Evolutionary conservation across 2,888 invertebrate genomes (phyloP), one percentile per base, ranked within the genome.

Genomic region (Druceiella hillmani): DNA sequence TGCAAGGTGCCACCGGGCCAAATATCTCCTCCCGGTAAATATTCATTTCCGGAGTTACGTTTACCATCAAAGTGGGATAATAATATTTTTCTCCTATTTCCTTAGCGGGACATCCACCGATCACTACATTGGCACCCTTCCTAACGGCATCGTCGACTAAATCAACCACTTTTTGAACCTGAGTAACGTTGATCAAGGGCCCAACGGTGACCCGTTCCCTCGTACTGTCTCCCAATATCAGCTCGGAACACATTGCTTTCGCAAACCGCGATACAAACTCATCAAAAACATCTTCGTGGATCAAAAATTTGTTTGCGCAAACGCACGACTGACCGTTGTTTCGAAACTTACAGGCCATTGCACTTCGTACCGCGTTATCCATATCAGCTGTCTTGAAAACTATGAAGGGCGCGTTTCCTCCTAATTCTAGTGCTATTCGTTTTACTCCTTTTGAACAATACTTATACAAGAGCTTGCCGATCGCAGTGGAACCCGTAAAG

Each of bases 371-470:
- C 2, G 98, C 95, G 52, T 79, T 73, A 43, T 88, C 82, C 13
- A 99, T 54, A 62, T 98, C 81, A 2, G 98, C 98, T 43, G 86
- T 83, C 38, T 91, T 78, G 56, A 98, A 98, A 4, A 99, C 91
- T 52, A 99, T 92, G 54, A 95, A 95, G 0, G 99, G 95, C 1
- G 98, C 98, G 74, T 99, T 99, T 4, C 99, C 99, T 20, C 99
- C 99, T 33, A 99, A 71, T 63, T 99, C 99, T 44, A 99, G 70
- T n/a, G 87, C 80, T 3, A 97, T 73, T 44, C 88, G 76, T 63
- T 99, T 99, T 32, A 99, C 79, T 2, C 89, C 87, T 26, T 78
- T 73, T 0, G 95, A 84, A 50, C 88, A 90, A 55, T 92, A 87
- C 29, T 79, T 69, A 60, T 93, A 88, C 2, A 91, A 61, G 50